phyloP scores from a whole-genome alignment of 2,113 vertebrate species.

The Engraulis encrasicolus region DNA sequence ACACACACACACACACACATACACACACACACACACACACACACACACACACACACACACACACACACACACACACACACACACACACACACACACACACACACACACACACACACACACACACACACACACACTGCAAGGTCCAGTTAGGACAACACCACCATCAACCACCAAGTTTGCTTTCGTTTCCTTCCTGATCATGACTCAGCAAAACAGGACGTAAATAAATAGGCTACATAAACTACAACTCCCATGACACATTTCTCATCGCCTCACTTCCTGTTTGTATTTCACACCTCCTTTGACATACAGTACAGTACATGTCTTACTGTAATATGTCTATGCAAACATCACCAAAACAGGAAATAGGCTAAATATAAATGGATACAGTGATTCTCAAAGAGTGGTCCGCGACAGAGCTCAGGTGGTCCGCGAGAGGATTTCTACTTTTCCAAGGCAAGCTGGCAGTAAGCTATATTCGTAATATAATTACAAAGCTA shows the following conservation, averaged over 20 bases:
- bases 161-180: background rate
- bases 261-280: background rate
- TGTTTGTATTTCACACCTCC: background rate
- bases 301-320: no score
- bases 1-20: background rate
- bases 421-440: no score
- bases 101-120: background rate
- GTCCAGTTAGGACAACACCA: background rate
- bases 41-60: background rate
- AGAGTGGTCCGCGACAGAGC: no score
- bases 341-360: background rate
- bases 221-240: no score
- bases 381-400: no score
- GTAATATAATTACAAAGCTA: no score
- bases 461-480: no score
- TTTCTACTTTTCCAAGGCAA: no score
- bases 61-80: background rate
- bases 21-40: no score
- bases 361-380: no score
- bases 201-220: constrained; percentile 1
- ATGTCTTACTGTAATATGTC: no score
- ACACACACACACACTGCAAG: background rate
- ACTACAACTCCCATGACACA: background rate
- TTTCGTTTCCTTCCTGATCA: background rate
- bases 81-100: background rate